Base-by-base conservation (phyloP, 1,140 invertebrate species). In the Armadillidium nasatum region DNA sequence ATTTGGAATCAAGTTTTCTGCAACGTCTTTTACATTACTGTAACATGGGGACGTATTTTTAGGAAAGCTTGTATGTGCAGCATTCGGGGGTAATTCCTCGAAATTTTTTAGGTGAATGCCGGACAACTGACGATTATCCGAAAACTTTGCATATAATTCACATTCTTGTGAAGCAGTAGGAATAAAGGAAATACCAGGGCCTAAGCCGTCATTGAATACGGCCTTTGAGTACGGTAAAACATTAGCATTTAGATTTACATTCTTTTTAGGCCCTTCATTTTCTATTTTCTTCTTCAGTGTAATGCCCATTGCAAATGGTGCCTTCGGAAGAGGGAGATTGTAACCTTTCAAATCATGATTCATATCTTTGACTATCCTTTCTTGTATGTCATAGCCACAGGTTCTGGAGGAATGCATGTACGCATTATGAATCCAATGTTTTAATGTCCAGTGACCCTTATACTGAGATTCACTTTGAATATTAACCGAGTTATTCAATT, bases 361-460 rank as follows among this genome's bases (percentile, higher is more conserved):
- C 50, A 60, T 60, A 19, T 60, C 50, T 60, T 60, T 60, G 19
- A 7, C 69, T 6, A 45, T 21, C 9, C 71, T 66, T 10, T 66
- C 44, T 21, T 74, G 54, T 46, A 73, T 76, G 33, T 68, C 50
- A 46, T 79, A 76, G 2, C 78, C 78, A 74, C 71, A 69, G n/a
- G 78, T 79, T 21, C 78, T 70, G 13, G 78, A 71, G 70, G 45
- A 66, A 46, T 71, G 69, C 13, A 7, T 44, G n/a, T 45, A 11
- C 4, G 23, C 22, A 4, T 60, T 11, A 22, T 79, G 78, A 44
- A 46, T 71, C 78, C 78, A 79, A 21, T 79, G 66, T 60, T 79
- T 79, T 33, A 79, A 66, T 68, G 73, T 76, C 78, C 78, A 79
- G 4, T 60, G 54, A 22, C 76, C 73, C 23, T 50, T 73, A 2